Conservation (phyloP, 2,113 vertebrate species). For the Pterocles orientalis region DNA sequence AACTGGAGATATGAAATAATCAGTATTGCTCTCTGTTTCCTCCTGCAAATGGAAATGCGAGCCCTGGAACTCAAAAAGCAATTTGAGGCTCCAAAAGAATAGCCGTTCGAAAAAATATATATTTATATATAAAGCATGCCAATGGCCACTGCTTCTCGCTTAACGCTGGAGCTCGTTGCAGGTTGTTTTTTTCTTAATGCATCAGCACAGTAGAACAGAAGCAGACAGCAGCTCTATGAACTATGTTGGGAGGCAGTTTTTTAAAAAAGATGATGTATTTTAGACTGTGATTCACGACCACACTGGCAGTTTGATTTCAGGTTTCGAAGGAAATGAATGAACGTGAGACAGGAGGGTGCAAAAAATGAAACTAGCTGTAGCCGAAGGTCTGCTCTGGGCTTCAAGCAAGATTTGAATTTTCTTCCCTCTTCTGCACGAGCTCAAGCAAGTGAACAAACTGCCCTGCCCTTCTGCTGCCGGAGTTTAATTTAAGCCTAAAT, state of each 20-base stretch:
- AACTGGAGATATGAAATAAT: constrained; percentile 38
- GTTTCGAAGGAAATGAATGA: constrained; percentile 55
- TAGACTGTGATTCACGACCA: background rate
- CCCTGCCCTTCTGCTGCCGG: background rate
- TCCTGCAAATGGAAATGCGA: background rate
- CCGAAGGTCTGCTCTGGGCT: background rate
- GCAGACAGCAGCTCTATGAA: background rate
- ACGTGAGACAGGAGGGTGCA: background rate
- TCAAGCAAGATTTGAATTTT: background rate
- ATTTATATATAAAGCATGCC: background rate
- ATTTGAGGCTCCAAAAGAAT: background rate
- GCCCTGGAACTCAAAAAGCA: background rate
- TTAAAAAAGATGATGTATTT: background rate
- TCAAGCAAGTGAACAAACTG: background rate
- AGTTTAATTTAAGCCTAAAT: background rate
- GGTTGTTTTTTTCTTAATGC: background rate
- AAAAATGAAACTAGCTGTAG: constrained; percentile 40
- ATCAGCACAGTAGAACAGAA: background rate
- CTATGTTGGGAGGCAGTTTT: background rate
- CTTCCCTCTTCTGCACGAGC: background rate
- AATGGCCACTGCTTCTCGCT: background rate
- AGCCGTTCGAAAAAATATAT: background rate
- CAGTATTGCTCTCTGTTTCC: constrained; percentile 4
- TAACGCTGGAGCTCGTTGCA: background rate
- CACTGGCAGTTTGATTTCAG: constrained; percentile 3